phyloP scores from a whole-genome alignment of 2,113 vertebrate species.

The Cisticola juncidis region DNA sequence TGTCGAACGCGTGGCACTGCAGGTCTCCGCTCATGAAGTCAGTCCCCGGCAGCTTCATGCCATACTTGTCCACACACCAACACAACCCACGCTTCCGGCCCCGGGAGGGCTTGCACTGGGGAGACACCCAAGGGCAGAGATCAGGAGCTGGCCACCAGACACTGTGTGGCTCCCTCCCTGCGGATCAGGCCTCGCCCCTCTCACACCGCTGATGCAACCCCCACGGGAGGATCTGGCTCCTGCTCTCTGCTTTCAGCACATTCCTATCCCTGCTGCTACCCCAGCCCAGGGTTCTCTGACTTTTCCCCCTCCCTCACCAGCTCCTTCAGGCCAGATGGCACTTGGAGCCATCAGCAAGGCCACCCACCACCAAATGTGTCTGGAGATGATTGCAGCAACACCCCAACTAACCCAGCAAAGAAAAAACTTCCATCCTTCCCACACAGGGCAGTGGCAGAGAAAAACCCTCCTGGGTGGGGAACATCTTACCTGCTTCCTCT shows the following conservation, averaged over 20 bases:
- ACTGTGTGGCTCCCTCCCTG: fast-evolving
- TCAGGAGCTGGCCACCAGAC: neutral
- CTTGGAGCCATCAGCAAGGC: neutral
- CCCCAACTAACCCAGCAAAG: neutral
- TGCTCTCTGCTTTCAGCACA: neutral
- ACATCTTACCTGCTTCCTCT: constrained; percentile 90
- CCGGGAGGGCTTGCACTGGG: constrained; percentile 95
- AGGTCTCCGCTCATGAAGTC: constrained; percentile 91
- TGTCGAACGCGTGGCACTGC: constrained; percentile 95
- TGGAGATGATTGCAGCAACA: neutral
- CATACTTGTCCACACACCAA: constrained; percentile 99
- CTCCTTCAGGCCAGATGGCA: neutral
- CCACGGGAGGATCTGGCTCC: neutral
- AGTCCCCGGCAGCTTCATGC: constrained; percentile 92
- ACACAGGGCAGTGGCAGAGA: neutral
- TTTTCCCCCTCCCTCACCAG: neutral
- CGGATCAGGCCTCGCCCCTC: neutral
- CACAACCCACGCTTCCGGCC: constrained; percentile 95
- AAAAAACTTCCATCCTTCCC: neutral
- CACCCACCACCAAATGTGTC: neutral
- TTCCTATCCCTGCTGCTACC: neutral
- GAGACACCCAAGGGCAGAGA: constrained; percentile 6
- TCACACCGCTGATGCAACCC: neutral
- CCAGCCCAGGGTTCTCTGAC: neutral
- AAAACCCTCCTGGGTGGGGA: neutral